phyloP scores from a whole-genome alignment of 2,113 vertebrate species.

The Labrus mixtus region DNA sequence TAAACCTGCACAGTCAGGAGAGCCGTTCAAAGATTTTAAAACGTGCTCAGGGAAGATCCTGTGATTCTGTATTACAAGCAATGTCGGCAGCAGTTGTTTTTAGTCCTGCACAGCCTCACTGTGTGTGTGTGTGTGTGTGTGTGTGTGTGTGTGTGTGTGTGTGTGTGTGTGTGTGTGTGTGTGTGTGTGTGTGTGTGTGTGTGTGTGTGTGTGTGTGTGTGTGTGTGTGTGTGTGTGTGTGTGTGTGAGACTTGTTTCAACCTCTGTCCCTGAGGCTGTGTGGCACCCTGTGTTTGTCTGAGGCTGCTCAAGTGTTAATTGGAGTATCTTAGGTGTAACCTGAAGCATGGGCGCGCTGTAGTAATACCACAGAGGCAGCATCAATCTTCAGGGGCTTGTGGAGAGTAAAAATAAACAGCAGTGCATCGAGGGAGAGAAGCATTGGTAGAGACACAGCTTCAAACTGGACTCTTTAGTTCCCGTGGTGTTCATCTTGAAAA shows the following conservation, averaged over 20 bases:
- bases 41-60: constrained; percentile 12
- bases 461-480: background rate
- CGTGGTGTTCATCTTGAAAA: too few relatives aligned
- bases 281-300: constrained; percentile 55
- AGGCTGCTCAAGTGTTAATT: constrained; percentile 63
- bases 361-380: constrained; percentile 45
- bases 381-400: constrained; percentile 26
- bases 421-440: background rate
- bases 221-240: too few relatives aligned
- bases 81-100: constrained; percentile 45
- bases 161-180: too few relatives aligned
- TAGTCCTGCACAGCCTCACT: background rate
- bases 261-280: constrained; percentile 19
- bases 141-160: too few relatives aligned
- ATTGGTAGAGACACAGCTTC: background rate
- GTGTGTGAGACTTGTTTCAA: constrained; percentile 35
- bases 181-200: too few relatives aligned
- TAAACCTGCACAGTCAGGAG: background rate
- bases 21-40: background rate
- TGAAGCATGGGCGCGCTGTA: constrained; percentile 5
- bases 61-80: constrained; percentile 36
- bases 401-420: constrained; percentile 2
- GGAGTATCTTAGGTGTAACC: constrained; percentile 64
- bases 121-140: background rate
- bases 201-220: too few relatives aligned